Evolutionary conservation across 2,797 vertebrate species (phyloP), one percentile per base, ranked within the genome.

Genomic region (Manis crassicaudata): DNA sequence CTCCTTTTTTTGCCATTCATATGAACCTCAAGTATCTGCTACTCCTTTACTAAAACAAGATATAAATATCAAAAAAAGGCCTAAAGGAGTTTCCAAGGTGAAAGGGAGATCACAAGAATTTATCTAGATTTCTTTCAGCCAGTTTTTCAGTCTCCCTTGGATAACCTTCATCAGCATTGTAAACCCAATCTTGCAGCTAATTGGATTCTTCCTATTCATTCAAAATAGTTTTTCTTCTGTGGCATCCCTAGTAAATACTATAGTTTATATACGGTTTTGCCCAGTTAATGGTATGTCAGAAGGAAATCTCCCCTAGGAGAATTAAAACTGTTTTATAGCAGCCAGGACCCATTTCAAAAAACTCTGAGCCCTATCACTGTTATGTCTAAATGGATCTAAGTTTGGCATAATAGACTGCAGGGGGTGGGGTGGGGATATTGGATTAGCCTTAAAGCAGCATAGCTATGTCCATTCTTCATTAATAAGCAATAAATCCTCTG

Each of bases 381-480:
- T 84, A 90, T 95, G 76, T 70, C 46, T 60, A 92, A 93, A 84
- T 84, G 46, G 58, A 95, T 92, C 81, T 76, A 58, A 87, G 43
- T 92, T 79, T 52, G 50, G 7, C 43, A 75, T 96, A 92, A 96
- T 46, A 85, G 68, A 88, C 16, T 54, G 2, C 50, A 84, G 88
- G 20, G 4, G 21, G 3, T 2, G 0, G 32, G n/a, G 1, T n/a
- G 25, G 10, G 14, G 58, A 12, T 52, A 62, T 43, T 35, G 25
- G 1, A 3, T 62, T 40, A 92, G 37, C 10, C 37, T 25, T 43
- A 62, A 75, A 16, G 56, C 32, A 86, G 29, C 58, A 87, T 72
- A 83, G 60, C 17, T 86, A 17, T 43, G 73, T 14, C 27, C 6
- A 32, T 93, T 82, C 40, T 90, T 90, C 27, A 40, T 52, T 67